Evolutionary conservation across 2,888 invertebrate genomes (phyloP), one percentile per base, ranked within the genome.

Genomic region (Physocephala rufipes): DNA sequence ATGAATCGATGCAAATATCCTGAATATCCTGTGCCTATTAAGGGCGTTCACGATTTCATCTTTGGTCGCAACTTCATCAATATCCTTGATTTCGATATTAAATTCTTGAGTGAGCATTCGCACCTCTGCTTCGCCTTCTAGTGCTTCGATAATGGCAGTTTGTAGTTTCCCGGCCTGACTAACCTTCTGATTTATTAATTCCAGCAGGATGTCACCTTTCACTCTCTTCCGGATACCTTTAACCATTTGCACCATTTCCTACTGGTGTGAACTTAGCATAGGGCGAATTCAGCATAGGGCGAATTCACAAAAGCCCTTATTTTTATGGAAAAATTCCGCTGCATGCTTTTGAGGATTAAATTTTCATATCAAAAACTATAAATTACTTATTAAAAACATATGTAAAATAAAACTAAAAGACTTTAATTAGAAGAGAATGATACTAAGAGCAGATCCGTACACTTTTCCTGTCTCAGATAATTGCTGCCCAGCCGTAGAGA

Each of bases 191-290:
- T 24, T 55, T 21, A 21, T 24, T 2, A 55, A 24, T 55, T 55
- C 53, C 53, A 55, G 21, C 19, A 55, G 13, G 1, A 55, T 55
- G 24, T 55, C 53, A 24, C 53, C 53, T 55, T 55, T 55, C 21
- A 9, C 53, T 2, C 9, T n/a, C 24, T 55, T 55, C 24, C 21
- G 12, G n/a, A 24, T 21, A 12, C 24, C 53, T 7, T 55, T 55
- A 21, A 55, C 53, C n/a, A n/a, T 24, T 55, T 55, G 53, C 19
- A 21, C 53, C 53, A n/a, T n/a, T n/a, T n/a, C n/a, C n/a, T n/a
- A n/a, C n/a, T n/a, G n/a, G n/a, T n/a, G n/a, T n/a, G n/a, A n/a
- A n/a, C n/a, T n/a, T n/a, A n/a, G n/a, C n/a, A n/a, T n/a, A n/a
- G n/a, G n/a, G n/a, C n/a, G n/a, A n/a, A n/a, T n/a, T n/a, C n/a